Percentiles rank a stretch among this genome's conserved stretches.
phyloP scores from a whole-genome alignment of 2,113 vertebrate species.

The Salvelinus alpinus region DNA sequence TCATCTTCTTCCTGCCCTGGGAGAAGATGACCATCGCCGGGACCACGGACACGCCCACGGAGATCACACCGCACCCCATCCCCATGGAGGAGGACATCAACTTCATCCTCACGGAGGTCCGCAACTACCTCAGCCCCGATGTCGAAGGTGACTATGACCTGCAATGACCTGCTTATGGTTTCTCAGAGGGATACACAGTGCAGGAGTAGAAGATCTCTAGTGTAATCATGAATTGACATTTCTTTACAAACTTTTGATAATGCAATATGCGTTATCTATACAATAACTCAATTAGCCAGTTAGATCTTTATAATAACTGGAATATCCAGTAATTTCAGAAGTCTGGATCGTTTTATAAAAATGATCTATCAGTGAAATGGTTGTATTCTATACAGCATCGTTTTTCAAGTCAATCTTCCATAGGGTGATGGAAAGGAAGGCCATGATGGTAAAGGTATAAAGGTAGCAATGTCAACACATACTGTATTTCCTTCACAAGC shows the following conservation, averaged over 20 bases:
- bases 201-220: not conserved
- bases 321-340: slow-evolving; percentile 27
- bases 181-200: not conserved
- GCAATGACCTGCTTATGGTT: slow-evolving; percentile 45
- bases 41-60: slow-evolving; percentile 78
- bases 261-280: not conserved
- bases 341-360: slow-evolving; percentile 21
- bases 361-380: slow-evolving; percentile 44
- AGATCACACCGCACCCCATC: slow-evolving; percentile 62
- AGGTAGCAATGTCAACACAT: slow-evolving; percentile 42
- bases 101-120: slow-evolving; percentile 75
- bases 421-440: slow-evolving; percentile 14
- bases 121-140: slow-evolving; percentile 73
- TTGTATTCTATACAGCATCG: slow-evolving; percentile 54
- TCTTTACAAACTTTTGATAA: not conserved
- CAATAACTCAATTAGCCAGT: not conserved
- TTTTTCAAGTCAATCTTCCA: slow-evolving; percentile 42
- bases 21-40: slow-evolving; percentile 86
- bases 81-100: slow-evolving; percentile 91
- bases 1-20: slow-evolving; percentile 98
- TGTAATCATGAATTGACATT: not conserved
- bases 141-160: slow-evolving; percentile 77
- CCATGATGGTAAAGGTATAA: slow-evolving; percentile 36
- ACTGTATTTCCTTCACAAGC: slow-evolving; percentile 54
- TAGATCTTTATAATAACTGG: slow-evolving; percentile 67